Conservation (phyloP, 2,113 vertebrate species). For the Cromileptes altivelis region DNA sequence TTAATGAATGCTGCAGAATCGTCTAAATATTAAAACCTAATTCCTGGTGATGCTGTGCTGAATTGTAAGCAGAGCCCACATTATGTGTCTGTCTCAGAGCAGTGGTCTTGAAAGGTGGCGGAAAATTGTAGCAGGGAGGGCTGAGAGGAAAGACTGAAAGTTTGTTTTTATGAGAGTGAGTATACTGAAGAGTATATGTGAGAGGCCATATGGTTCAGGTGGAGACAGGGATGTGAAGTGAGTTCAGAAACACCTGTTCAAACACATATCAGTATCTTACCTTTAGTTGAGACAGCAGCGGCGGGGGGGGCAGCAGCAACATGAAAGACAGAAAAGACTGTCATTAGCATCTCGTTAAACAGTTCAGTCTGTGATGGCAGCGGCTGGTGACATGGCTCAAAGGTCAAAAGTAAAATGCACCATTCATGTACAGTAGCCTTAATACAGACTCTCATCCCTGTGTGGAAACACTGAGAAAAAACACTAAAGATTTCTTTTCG, state of each 20-base stretch:
- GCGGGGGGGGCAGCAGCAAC: conserved; percentile 51
- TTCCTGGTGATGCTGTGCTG: not conserved
- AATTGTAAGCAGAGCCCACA: no score
- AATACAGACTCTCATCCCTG: not conserved
- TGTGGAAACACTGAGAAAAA: not conserved
- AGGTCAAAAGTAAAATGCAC: not conserved
- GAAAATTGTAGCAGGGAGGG: not conserved
- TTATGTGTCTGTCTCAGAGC: not conserved
- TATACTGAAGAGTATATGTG: not conserved
- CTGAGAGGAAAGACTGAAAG: not conserved
- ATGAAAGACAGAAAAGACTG: conserved; percentile 53
- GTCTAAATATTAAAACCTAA: not conserved
- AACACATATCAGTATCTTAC: conserved; percentile 70
- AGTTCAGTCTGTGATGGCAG: not conserved
- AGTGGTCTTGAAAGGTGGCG: not conserved
- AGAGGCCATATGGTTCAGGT: not conserved
- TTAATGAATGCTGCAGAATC: not conserved
- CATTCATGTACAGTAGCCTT: not conserved
- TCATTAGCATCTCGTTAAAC: conserved; percentile 53
- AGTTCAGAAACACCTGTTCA: not conserved
- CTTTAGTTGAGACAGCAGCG: conserved; percentile 63
- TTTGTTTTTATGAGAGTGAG: not conserved
- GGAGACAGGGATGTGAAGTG: not conserved
- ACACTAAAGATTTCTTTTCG: not conserved
- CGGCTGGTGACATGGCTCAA: not conserved